Evolutionary conservation across 2,797 vertebrate genomes (phyloP).

Genomic region (Karalla daura): DNA sequence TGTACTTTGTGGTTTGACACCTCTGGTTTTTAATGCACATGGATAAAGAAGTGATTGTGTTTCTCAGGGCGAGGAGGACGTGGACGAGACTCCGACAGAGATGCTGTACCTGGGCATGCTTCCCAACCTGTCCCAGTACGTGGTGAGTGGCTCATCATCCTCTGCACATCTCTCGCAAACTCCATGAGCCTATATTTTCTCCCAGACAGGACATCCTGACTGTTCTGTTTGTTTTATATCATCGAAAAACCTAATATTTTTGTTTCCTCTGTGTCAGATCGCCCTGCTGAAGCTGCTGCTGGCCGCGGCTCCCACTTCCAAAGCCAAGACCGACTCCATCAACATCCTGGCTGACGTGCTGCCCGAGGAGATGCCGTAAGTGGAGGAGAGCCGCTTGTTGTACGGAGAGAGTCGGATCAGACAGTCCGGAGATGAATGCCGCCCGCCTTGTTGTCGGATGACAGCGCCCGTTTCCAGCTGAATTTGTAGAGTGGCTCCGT

Average conservation of each 20-base stretch:
- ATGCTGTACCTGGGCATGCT: slow-evolving; percentile 93
- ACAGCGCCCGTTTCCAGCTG: neutral
- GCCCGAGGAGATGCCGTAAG: slow-evolving; percentile 99
- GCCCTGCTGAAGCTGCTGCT: slow-evolving; percentile 95
- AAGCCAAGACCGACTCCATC: slow-evolving; percentile 98
- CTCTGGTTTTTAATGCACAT: neutral
- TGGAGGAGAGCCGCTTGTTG: no score
- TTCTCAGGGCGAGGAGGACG: slow-evolving; percentile 92
- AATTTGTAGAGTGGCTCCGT: neutral
- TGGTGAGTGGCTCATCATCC: slow-evolving; percentile 85
- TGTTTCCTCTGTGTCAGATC: slow-evolving; percentile 88
- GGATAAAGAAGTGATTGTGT: neutral
- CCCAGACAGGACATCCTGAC: no score
- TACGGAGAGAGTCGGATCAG: no score
- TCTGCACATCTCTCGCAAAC: no score
- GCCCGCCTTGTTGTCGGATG: neutral
- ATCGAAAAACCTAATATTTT: no score
- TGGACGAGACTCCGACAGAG: slow-evolving; percentile 92
- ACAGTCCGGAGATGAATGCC: neutral
- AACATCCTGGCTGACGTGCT: slow-evolving; percentile 97
- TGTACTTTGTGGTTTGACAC: no score
- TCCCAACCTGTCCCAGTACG: slow-evolving; percentile 94
- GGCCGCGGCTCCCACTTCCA: slow-evolving; percentile 96
- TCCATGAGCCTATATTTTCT: no score
- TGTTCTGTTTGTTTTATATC: neutral